A percentile compares a stretch with the other conserved stretches of the same genome.
Evolutionary conservation across 1,140 invertebrate species (phyloP).

Genomic region (Mya arenaria): DNA sequence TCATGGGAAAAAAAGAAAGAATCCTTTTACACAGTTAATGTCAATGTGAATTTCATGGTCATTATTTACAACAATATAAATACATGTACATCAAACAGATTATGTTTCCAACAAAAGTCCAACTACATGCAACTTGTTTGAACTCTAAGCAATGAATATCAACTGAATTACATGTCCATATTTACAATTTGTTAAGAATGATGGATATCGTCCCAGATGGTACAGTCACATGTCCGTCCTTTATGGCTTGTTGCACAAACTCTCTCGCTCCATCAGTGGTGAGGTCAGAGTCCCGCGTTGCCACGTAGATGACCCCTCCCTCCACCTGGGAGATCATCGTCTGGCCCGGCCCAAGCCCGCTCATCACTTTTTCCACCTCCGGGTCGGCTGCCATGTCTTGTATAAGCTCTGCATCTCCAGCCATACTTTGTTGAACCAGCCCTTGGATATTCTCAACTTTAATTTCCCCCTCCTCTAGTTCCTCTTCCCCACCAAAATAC

Average conservation of each 20-base stretch:
- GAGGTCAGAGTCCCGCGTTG: background rate
- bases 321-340: background rate
- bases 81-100: too few relatives aligned
- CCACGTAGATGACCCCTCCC: background rate
- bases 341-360: background rate
- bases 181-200: background rate
- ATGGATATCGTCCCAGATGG: background rate
- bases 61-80: too few relatives aligned
- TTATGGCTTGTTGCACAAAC: constrained; percentile 13
- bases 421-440: too few relatives aligned
- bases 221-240: background rate
- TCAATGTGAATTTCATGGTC: too few relatives aligned
- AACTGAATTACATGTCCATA: background rate
- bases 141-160: background rate
- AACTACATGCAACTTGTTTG: too few relatives aligned
- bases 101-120: too few relatives aligned
- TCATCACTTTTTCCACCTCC: background rate
- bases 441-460: too few relatives aligned
- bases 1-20: background rate
- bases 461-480: background rate
- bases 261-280: background rate
- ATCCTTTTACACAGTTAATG: background rate
- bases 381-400: too few relatives aligned
- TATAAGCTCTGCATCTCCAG: too few relatives aligned
- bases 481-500: background rate